Base-by-base conservation (phyloP, 2,113 vertebrate genomes). In the Silurus glanis region DNA sequence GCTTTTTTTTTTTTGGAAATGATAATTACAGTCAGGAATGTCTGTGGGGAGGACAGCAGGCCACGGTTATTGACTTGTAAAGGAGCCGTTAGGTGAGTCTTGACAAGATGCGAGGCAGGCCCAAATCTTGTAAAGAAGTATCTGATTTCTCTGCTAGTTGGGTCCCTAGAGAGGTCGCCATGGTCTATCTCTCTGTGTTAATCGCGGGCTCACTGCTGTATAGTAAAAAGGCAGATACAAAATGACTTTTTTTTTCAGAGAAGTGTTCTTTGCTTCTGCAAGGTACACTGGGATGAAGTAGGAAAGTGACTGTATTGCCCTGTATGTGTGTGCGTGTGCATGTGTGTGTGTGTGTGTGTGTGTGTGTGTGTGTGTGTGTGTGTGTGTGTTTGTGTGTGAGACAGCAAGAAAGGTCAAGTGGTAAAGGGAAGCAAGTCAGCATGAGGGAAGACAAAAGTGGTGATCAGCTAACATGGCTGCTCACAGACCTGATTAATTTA, bases 401-500 rank as follows among this genome's bases (percentile, higher is more conserved):
- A 94, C 91, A 93, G 91, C 92, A 96, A 91, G 96, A 92, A 96
- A 96, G 94, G 95, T 93, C 93, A 93, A 71, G 94, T 93, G 92
- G 94, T 94, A 95, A 94, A 95, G 94, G 94, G 95, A 95, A 94
- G 94, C 95, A 92, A 95, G 95, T 95, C 95, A 96, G 96, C 95
- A 95, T 96, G 95, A 93, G 94, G 88, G 93, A 93, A 95, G 93
- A 96, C 96, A 96, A 96, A 96, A 96, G 96, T 95, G 93, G 91
- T 89, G 85, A 96, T 96, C 95, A 96, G 93, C 96, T 95, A 95
- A 96, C 95, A 94, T 92, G 94, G 95, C 94, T 96, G 94, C 95
- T 95, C 95, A 95, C 93, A 94, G 95, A 89, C 95, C 96, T 98
- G 96, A 98, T 96, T 98, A 98, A 99, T 99, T 98, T 96, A 98